Base-by-base conservation (phyloP, 2,888 invertebrate genomes). In the Pseudanteris insignis region DNA sequence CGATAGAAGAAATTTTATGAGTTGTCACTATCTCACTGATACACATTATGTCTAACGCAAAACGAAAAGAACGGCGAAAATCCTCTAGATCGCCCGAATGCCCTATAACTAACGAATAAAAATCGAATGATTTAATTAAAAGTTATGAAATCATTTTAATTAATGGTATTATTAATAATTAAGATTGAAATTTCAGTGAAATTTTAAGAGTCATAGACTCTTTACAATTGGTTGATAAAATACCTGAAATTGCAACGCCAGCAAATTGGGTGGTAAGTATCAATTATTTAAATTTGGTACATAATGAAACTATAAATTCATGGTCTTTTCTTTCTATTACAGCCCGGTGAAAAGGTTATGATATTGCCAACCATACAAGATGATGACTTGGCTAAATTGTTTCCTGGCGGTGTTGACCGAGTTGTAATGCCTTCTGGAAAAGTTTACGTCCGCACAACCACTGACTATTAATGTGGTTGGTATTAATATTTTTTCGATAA, bases 141-240 rank as follows among this genome's bases (percentile, higher is more conserved):
- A n/a, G n/a, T n/a, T n/a, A n/a, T n/a, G n/a, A n/a, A n/a, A n/a
- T n/a, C n/a, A n/a, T n/a, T n/a, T 11, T 26, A 26, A 6, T 26
- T 5, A 26, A 26, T 26, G 21, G 21, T 21, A 21, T 25, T 66
- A 63, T 6, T n/a, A 12, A 28, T n/a, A 7, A 7, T 5, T 25
- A 12, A 13, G 2, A 5, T 36, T 21, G 4, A 2, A n/a, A n/a
- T 83, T 83, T 37, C 74, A 93, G 92, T 81, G 94, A 94, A 83
- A 89, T 94, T 61, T 81, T 94, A 13, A 85, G 94, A 53, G 89
- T 89, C 13, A 85, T 94, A 62, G 93, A 94, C 76, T 92, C 92
- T 0, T 83, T 94, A 30, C 92, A 92, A 79, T 81, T 94, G 64
- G 89, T 89, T 1, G 87, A 88, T 65, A 83, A 82, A 51, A 81